These are phyloP conservation scores for Agriopis leucophaearia DNA, from an alignment of 2,888 invertebrate species.

Conservation along the genomic window DNA sequence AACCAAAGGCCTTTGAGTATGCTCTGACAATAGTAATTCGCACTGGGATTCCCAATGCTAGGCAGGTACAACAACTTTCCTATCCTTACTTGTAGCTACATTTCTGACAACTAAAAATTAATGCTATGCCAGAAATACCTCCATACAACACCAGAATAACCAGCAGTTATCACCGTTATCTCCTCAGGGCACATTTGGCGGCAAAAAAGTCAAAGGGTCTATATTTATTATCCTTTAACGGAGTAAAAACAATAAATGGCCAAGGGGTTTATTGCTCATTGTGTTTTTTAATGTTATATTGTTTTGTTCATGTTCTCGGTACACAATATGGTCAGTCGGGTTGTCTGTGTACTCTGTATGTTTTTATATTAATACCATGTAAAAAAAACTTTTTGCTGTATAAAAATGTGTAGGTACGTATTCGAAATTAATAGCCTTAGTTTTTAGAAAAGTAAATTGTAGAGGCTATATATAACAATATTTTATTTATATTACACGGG, in stretches of 20 bases:
- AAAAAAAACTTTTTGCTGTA: no score
- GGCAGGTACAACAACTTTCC: no score
- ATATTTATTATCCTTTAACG: conserved; percentile 45
- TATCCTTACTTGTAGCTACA: no score
- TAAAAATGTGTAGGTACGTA: not conserved
- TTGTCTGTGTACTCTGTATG: not conserved
- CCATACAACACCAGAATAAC: not conserved
- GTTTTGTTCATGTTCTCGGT: conserved; percentile 19
- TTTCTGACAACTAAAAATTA: not conserved
- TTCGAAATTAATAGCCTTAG: not conserved
- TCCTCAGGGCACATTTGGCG: conserved; percentile 26
- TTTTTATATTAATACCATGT: no score
- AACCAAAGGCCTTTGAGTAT: no score
- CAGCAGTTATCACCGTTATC: conserved; percentile 7
- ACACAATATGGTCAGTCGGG: conserved; percentile 9
- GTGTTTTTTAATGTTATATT: conserved; percentile 29
- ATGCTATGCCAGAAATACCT: not conserved
- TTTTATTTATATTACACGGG: no score
- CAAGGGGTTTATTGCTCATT: conserved; percentile 42
- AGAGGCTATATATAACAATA: no score
- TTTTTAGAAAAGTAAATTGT: no score
- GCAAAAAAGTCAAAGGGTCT: conserved; percentile 39
- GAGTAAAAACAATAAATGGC: conserved; percentile 42
- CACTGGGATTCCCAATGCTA: no score
- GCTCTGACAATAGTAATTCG: no score